These are phyloP conservation scores for Anthoscopus minutus DNA, from an alignment of 2,113 vertebrate genomes.

Conservation along the genomic window DNA sequence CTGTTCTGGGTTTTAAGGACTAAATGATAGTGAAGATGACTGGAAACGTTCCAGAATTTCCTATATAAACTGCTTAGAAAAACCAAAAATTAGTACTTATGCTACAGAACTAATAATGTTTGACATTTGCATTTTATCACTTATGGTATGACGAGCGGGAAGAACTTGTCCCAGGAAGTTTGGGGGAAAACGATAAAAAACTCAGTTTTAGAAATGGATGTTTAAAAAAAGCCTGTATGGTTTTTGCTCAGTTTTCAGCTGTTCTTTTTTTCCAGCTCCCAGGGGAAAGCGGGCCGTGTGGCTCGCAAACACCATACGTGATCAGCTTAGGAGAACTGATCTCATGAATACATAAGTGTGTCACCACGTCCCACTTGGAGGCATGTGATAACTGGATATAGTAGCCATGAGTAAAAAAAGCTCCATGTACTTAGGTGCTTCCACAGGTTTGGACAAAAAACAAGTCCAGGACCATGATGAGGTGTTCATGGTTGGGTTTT, in stretches of 20 bases:
- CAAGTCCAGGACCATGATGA: not conserved
- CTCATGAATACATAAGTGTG: constrained; percentile 61
- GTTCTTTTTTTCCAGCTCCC: constrained; percentile 32
- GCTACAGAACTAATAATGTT: constrained; percentile 74
- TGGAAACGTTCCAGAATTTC: constrained; percentile 73
- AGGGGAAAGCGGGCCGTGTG: constrained; percentile 45
- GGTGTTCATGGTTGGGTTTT: not conserved
- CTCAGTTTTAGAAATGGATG: constrained; percentile 23
- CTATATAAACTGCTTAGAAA: constrained; percentile 63
- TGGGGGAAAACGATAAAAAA: constrained; percentile 32
- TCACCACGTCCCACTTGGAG: constrained; percentile 61
- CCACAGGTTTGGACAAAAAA: constrained; percentile 2
- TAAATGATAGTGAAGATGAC: constrained; percentile 75
- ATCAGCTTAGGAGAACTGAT: constrained; percentile 50
- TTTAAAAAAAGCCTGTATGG: constrained; percentile 30
- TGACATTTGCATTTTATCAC: constrained; percentile 71
- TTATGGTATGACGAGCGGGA: constrained; percentile 39
- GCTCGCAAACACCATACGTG: constrained; percentile 57
- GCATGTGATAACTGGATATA: constrained; percentile 51
- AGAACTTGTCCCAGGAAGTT: constrained; percentile 60
- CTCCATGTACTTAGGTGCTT: not conserved
- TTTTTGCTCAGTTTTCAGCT: constrained; percentile 37
- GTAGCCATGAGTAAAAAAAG: constrained; percentile 32
- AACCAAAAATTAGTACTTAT: constrained; percentile 72
- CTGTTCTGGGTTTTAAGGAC: constrained; percentile 75